Conservation (phyloP, 2,888 invertebrate species). For the Erebia aethiops region DNA sequence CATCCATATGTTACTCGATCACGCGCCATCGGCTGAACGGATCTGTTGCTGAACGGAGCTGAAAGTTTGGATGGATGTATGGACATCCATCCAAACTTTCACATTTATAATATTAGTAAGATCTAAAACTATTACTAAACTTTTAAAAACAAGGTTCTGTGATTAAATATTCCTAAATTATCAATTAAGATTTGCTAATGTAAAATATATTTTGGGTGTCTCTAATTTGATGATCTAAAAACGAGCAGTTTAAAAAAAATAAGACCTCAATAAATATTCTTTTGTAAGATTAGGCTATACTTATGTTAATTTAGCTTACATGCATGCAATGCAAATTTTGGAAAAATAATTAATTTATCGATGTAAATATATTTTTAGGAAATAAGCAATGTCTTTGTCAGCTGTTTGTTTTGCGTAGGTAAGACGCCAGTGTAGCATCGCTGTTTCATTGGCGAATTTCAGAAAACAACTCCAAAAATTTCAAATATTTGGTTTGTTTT, state of each 20-base stretch:
- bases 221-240: not conserved
- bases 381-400: not conserved
- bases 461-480: no score
- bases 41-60: no score
- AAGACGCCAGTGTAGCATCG: not conserved
- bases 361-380: not conserved
- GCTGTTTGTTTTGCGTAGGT: no score
- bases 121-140: not conserved
- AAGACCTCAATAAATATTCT: not conserved
- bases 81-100: no score
- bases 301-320: not conserved
- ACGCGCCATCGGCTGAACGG: no score
- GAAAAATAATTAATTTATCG: not conserved
- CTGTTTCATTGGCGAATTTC: not conserved
- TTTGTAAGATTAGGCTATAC: not conserved
- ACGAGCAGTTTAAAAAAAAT: not conserved
- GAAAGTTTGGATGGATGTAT: no score
- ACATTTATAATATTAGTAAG: no score
- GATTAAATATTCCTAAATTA: constrained; percentile 15
- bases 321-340: not conserved
- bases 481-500: no score
- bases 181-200: constrained; percentile 7
- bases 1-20: no score
- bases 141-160: constrained; percentile 8
- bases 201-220: not conserved